These are phyloP conservation scores for Xiphorhynchus erythropygius DNA, from an alignment of 2,797 vertebrate species.

Conservation along the genomic window DNA sequence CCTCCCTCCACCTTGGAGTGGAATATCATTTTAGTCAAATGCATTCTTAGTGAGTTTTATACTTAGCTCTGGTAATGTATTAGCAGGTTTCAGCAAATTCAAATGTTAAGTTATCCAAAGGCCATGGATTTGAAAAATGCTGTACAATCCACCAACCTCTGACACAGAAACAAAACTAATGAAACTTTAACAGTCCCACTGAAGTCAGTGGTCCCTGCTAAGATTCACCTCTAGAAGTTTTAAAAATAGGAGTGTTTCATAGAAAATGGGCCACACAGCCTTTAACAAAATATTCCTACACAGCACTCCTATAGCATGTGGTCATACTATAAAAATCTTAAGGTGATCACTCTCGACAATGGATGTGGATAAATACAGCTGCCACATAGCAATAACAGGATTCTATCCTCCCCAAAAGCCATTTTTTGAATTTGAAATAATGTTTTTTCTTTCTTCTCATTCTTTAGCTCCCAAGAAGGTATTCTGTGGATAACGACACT, in stretches of 20 bases:
- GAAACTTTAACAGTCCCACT: background rate
- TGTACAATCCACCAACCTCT: background rate
- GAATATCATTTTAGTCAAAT: conserved; percentile 40
- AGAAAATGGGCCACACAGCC: background rate
- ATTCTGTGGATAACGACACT: conserved; percentile 44
- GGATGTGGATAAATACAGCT: background rate
- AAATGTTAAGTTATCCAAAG: conserved; percentile 11
- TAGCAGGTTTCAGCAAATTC: conserved; percentile 49
- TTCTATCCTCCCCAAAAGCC: background rate
- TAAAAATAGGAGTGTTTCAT: conserved; percentile 1
- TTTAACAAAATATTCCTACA: background rate
- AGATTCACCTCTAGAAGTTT: conserved; percentile 14
- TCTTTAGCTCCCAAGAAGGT: conserved; percentile 28
- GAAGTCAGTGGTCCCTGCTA: background rate
- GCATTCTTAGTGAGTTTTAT: background rate
- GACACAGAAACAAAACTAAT: background rate
- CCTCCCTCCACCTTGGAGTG: background rate
- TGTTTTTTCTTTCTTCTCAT: conserved; percentile 46
- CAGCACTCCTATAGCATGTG: background rate
- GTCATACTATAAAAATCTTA: conserved; percentile 20
- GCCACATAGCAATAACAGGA: background rate
- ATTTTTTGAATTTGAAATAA: background rate
- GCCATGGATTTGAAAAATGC: background rate
- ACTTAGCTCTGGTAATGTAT: conserved; percentile 4
- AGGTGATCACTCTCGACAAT: background rate